Conservation (phyloP, 2,888 invertebrate species). For the Drosophila quinaria region DNA sequence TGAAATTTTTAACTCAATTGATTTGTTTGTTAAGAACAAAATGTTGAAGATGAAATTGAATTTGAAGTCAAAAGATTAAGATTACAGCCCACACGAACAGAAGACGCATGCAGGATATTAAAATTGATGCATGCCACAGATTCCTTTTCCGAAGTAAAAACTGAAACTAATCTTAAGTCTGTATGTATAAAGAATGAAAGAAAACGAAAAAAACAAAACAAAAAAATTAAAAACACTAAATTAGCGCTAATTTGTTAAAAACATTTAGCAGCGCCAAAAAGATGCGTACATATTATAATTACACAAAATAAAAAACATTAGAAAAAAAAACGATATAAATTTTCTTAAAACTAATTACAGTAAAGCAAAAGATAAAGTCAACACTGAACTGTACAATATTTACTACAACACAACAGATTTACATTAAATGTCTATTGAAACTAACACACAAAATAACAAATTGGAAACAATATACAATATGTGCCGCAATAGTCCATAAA, state of each 20-base stretch:
- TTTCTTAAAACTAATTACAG: conserved; percentile 12
- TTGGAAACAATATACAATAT: conserved; percentile 54
- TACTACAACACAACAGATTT: neutral
- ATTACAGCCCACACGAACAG: conserved; percentile 19
- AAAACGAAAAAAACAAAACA: conserved; percentile 8
- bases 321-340: conserved; percentile 2
- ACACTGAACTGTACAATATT: conserved; percentile 50
- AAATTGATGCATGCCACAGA: conserved; percentile 44
- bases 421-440: conserved; percentile 28
- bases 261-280: conserved; percentile 73
- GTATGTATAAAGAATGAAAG: conserved; percentile 51
- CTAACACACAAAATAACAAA: conserved; percentile 1
- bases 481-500: conserved; percentile 74
- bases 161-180: conserved; percentile 52
- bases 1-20: conserved; percentile 14
- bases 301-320: conserved; percentile 16
- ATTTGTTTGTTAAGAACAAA: conserved; percentile 5
- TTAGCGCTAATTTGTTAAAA: conserved; percentile 65
- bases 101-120: conserved; percentile 43
- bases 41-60: neutral
- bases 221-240: conserved; percentile 33
- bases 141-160: conserved; percentile 52
- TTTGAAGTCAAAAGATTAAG: conserved; percentile 1
- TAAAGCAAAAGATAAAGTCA: conserved; percentile 15
- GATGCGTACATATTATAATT: conserved; percentile 57